Evolutionary conservation across 64 coral and sea anemone genomes (phyloP).

Genomic region (Acropora yongei): DNA sequence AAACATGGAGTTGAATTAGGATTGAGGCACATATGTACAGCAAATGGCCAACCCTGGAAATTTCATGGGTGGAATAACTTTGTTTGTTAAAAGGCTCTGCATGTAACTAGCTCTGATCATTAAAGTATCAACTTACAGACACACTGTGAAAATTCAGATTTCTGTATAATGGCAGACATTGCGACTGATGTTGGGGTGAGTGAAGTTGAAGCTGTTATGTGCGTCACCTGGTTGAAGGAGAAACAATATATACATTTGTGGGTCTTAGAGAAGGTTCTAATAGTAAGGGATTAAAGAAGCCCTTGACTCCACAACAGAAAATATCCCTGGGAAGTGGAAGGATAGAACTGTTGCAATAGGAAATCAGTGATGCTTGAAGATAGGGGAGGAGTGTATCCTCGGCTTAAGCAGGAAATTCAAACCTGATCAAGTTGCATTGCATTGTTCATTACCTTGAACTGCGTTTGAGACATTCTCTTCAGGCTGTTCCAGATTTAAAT

Average conservation of each 20-base stretch:
- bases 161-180: slow-evolving; percentile 65
- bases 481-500: slow-evolving; percentile 61
- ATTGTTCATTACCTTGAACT: slow-evolving; percentile 68
- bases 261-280: slow-evolving; percentile 58
- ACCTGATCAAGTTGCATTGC: slow-evolving; percentile 43
- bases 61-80: not conserved
- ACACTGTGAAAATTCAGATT: slow-evolving; percentile 39
- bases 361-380: slow-evolving; percentile 67
- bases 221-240: slow-evolving; percentile 59
- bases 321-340: slow-evolving; percentile 48
- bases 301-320: slow-evolving; percentile 29
- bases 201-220: slow-evolving; percentile 67
- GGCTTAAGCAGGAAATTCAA: slow-evolving; percentile 59
- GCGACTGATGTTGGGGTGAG: slow-evolving; percentile 46
- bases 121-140: slow-evolving; percentile 44
- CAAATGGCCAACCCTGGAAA: slow-evolving; percentile 37
- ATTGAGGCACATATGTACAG: slow-evolving; percentile 7
- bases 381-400: slow-evolving; percentile 52
- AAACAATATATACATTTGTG: slow-evolving; percentile 55
- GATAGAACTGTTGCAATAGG: slow-evolving; percentile 50
- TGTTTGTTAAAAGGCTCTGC: not conserved
- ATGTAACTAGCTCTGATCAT: not conserved
- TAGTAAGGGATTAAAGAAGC: slow-evolving; percentile 58
- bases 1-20: slow-evolving; percentile 62
- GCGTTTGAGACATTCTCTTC: not conserved